Evolutionary conservation across 2,888 invertebrate genomes (phyloP), one percentile per base, ranked within the genome.

Genomic region (Arge pagana): DNA sequence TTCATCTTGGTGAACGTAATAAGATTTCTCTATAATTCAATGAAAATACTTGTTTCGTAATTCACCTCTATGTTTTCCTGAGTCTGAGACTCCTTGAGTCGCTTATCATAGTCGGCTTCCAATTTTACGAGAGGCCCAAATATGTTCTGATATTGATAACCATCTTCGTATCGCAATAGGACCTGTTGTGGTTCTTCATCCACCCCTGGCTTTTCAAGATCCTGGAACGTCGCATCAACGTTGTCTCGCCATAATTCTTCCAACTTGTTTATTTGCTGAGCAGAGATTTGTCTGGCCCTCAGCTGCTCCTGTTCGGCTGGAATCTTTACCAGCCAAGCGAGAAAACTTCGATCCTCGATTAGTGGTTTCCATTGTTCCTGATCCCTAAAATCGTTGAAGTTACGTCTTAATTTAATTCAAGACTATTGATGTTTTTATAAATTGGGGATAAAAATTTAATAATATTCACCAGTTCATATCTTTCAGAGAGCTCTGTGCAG

Each of bases 181-280:
- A 74, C 74, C 75, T 96, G 96, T 71, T 97, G 93, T 0, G 98
- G 97, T 72, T 99, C 98, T 66, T 96, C 96, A 74, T 98, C 98
- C 0, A 97, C 91, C 0, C 98, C 98, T 0, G 98, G 98, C 71
- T 96, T 96, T 74, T 98, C 97, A 56, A 99, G 80, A 78, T 99
- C 99, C 77, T 97, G 96, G 69, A 99, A 92, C 5, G 96, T 96
- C 0, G 99, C 98, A 66, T 97, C 96, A 4, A 95, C 92, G 69
- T 98, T 97, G 63, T 97, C 97, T 67, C 97, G 95, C 99, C 99
- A 99, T 19, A 99, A 77, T 73, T 99, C 99, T 79, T 99, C 99
- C 26, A 99, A 82, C 66, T 96, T 96, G 64, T 96, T 95, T 52
- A 98, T 98, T 79, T 99, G 97, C 66, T 93, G 92, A 0, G 97